Evolutionary conservation across 1,140 invertebrate genomes (phyloP).

Genomic region (Melanaphis sacchari): DNA sequence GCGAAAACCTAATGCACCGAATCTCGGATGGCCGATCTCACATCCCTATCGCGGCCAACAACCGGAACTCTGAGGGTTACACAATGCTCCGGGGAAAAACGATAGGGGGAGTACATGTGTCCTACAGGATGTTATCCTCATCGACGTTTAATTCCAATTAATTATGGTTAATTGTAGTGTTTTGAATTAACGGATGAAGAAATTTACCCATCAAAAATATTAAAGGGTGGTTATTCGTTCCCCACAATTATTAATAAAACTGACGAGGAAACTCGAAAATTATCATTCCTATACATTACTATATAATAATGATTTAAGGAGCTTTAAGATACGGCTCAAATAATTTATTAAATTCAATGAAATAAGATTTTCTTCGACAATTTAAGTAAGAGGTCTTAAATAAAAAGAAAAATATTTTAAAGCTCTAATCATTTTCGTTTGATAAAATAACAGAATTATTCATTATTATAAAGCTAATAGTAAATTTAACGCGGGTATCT

Average conservation of each 20-base stretch:
- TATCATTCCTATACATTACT: not conserved
- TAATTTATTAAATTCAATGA: not conserved
- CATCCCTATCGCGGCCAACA: not conserved
- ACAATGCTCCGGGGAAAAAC: constrained; percentile 21
- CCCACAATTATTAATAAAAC: constrained; percentile 6
- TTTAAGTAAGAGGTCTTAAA: not conserved
- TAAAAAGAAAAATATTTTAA: not conserved
- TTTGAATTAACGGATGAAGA: constrained; percentile 18
- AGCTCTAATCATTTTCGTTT: not conserved
- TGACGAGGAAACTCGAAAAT: not conserved
- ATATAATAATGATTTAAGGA: not conserved
- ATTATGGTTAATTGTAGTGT: constrained; percentile 48
- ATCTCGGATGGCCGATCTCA: constrained; percentile 10
- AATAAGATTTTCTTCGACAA: not conserved
- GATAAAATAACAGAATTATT: not conserved
- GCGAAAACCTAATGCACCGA: constrained; percentile 27
- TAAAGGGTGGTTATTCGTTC: constrained; percentile 27
- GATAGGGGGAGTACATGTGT: not conserved
- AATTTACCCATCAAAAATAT: constrained; percentile 43
- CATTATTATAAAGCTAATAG: not conserved
- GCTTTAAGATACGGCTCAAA: not conserved
- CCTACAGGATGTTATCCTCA: constrained; percentile 29
- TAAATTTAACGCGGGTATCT: not conserved
- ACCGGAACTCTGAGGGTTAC: constrained; percentile 43
- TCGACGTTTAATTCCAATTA: constrained; percentile 52